Evolutionary conservation across 2,113 vertebrate species (phyloP).

Genomic region (Aldabrachelys gigantea): DNA sequence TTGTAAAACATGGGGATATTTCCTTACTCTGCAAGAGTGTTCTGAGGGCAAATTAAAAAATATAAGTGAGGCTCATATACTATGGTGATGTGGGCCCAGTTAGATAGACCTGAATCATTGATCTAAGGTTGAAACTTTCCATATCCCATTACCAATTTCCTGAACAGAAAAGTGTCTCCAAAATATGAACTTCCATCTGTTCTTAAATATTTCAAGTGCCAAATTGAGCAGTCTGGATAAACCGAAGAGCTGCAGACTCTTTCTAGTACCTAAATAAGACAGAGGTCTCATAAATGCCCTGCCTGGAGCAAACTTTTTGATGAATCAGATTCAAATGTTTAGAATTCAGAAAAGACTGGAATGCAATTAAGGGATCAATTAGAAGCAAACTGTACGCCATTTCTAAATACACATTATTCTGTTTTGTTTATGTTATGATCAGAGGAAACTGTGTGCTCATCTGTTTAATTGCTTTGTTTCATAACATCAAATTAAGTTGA

Average conservation of each 20-base stretch:
- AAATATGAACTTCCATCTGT: not conserved
- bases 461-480: not conserved
- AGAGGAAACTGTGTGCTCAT: not conserved
- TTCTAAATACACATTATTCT: not conserved
- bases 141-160: not conserved
- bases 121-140: not conserved
- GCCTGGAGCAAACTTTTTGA: not conserved
- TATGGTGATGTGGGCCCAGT: not conserved
- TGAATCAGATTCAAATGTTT: not conserved
- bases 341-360: not conserved
- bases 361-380: not conserved
- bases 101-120: not conserved
- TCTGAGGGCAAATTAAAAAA: not conserved
- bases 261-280: not conserved
- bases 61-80: not conserved
- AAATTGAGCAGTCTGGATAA: not conserved
- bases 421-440: not conserved
- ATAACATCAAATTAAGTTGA: accelerated
- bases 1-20: not conserved
- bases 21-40: not conserved
- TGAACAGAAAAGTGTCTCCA: not conserved
- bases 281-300: not conserved
- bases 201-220: not conserved
- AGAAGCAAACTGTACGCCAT: not conserved
- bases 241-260: not conserved